Evolutionary conservation across 1,140 invertebrate genomes (phyloP).

Genomic region (Zaprionus davidi): DNA sequence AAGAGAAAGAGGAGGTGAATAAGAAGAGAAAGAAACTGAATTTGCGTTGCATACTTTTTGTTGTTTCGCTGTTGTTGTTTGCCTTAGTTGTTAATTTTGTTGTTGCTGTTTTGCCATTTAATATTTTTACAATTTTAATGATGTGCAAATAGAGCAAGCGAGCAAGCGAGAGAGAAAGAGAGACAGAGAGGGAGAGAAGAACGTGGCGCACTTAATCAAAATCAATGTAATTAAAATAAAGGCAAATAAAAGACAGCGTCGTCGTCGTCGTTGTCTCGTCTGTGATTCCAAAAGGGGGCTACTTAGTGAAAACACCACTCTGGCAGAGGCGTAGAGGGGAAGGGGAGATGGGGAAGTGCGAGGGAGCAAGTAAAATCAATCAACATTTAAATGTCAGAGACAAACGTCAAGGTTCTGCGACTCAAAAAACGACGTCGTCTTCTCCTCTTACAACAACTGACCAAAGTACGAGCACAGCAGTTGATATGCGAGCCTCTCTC

Average conservation of each 20-base stretch:
- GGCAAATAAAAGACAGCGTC: slow-evolving; percentile 38
- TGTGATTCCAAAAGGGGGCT: slow-evolving; percentile 6
- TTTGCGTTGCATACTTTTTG: slow-evolving; percentile 5
- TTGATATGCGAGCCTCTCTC: not conserved
- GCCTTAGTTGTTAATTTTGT: slow-evolving; percentile 70
- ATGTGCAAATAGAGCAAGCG: slow-evolving; percentile 70
- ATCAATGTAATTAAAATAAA: slow-evolving; percentile 82
- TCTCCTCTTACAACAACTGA: slow-evolving; percentile 32
- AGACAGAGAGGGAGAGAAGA: slow-evolving; percentile 43
- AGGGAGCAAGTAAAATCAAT: slow-evolving; percentile 62
- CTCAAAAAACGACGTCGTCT: slow-evolving; percentile 7
- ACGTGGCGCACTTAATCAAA: slow-evolving; percentile 66
- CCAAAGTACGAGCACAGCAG: slow-evolving; percentile 38
- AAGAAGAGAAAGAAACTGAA: not conserved
- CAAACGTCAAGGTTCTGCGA: slow-evolving; percentile 36
- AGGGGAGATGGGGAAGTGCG: not conserved
- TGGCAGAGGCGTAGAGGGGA: not conserved
- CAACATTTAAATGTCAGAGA: slow-evolving; percentile 67
- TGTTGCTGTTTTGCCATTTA: slow-evolving; percentile 67
- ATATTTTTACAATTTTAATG: slow-evolving; percentile 83
- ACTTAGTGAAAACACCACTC: slow-evolving; percentile 6
- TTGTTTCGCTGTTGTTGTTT: slow-evolving; percentile 60
- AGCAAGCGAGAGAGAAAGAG: not conserved
- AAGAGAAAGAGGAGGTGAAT: not conserved
- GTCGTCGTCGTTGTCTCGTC: slow-evolving; percentile 5